phyloP scores from a whole-genome alignment of 2,113 vertebrate genomes.

The Lates calcarifer region DNA sequence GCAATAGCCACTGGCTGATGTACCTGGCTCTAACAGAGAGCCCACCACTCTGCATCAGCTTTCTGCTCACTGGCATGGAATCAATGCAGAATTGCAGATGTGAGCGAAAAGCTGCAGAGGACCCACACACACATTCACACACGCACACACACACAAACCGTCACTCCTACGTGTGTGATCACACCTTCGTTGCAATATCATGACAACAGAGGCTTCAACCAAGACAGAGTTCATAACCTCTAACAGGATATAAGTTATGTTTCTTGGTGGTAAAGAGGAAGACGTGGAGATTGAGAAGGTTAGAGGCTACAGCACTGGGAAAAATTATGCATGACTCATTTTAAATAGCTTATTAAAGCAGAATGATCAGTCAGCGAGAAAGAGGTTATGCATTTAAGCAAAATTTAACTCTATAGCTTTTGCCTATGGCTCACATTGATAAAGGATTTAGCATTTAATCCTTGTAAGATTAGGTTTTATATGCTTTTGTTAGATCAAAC shows the following conservation, averaged over 20 bases:
- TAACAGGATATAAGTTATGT: conserved; percentile 20
- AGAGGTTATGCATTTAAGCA: conserved; percentile 48
- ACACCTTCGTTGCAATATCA: conserved; percentile 47
- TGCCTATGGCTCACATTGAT: conserved; percentile 48
- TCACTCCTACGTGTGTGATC: conserved; percentile 14
- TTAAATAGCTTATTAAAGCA: conserved; percentile 51
- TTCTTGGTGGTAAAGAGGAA: conserved; percentile 30
- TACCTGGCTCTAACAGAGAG: conserved; percentile 56
- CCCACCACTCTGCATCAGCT: conserved; percentile 58
- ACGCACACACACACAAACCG: background rate
- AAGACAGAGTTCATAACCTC: conserved; percentile 37
- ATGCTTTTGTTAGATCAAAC: conserved; percentile 47
- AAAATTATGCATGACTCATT: conserved; percentile 46
- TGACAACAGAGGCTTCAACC: conserved; percentile 35
- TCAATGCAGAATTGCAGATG: conserved; percentile 75
- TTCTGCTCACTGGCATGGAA: conserved; percentile 72
- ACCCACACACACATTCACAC: conserved; percentile 30
- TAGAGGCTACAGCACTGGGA: conserved; percentile 31
- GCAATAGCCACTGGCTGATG: conserved; percentile 54
- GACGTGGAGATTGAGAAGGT: conserved; percentile 12
- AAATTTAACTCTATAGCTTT: conserved; percentile 37
- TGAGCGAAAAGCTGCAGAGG: conserved; percentile 72
- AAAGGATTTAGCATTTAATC: conserved; percentile 51
- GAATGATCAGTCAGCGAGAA: conserved; percentile 43
- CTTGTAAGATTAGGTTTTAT: conserved; percentile 48